phyloP scores from a whole-genome alignment of 2,888 invertebrate genomes.

The Eupithecia subumbrata region DNA sequence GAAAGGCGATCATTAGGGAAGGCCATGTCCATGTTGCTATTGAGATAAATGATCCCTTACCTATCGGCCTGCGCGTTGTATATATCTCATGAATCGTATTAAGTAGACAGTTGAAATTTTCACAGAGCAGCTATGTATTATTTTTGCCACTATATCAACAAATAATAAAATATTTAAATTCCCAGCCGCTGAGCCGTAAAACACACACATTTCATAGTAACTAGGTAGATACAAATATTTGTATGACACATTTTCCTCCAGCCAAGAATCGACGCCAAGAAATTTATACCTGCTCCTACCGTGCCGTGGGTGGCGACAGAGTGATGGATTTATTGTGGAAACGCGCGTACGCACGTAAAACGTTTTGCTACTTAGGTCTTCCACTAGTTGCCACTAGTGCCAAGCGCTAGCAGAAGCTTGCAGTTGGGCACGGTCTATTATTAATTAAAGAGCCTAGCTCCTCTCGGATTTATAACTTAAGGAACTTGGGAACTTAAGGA shows the following conservation, averaged over 20 bases:
- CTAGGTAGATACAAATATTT: not conserved
- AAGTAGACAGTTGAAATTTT: not conserved
- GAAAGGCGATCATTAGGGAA: no score
- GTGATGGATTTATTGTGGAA: slow-evolving; percentile 51
- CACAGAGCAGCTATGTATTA: not conserved
- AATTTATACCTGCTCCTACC: slow-evolving; percentile 21
- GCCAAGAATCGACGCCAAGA: slow-evolving; percentile 16
- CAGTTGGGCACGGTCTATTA: no score
- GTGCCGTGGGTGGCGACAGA: slow-evolving; percentile 46
- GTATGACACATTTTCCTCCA: slow-evolving; percentile 12
- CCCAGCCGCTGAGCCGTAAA: not conserved
- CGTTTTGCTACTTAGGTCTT: not conserved
- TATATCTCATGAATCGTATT: no score
- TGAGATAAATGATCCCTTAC: no score
- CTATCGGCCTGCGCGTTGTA: no score
- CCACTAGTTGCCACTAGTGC: not conserved
- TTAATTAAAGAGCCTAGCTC: no score
- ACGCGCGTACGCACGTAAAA: slow-evolving; percentile 31
- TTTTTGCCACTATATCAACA: not conserved
- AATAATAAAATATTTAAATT: not conserved
- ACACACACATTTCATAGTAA: slow-evolving; percentile 2
- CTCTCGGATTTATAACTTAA: no score
- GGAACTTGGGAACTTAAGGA: no score
- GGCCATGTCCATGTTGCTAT: no score
- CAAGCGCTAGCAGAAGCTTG: no score